phyloP scores from a whole-genome alignment of 2,113 vertebrate species.

The Tupaia chinensis region DNA sequence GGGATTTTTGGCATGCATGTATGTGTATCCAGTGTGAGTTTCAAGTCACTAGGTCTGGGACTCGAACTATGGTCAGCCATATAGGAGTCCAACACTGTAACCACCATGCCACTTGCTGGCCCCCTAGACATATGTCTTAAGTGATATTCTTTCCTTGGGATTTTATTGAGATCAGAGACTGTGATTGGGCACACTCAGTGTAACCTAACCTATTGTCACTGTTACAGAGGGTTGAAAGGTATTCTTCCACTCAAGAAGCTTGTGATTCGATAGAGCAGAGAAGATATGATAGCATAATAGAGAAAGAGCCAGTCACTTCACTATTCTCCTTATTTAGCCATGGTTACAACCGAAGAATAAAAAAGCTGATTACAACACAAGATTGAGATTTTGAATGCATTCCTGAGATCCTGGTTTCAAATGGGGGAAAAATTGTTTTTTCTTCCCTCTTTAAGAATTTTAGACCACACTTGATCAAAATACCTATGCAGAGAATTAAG shows the following conservation, averaged over 20 bases:
- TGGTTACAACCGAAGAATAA: not conserved
- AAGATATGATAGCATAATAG: conserved; percentile 26
- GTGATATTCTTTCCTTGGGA: not conserved
- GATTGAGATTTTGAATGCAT: conserved; percentile 13
- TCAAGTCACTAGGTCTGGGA: no score
- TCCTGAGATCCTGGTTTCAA: not conserved
- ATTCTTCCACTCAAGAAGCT: not conserved
- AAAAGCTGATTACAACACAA: not conserved
- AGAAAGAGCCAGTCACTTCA: not conserved
- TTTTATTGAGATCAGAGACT: not conserved
- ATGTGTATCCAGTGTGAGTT: no score
- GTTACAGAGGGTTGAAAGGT: not conserved
- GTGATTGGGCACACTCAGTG: not conserved
- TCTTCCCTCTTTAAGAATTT: not conserved
- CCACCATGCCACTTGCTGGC: no score
- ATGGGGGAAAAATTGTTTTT: conserved; percentile 10
- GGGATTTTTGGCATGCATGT: no score
- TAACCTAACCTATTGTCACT: not conserved
- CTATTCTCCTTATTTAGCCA: not conserved
- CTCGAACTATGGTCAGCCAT: not conserved
- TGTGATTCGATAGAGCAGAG: not conserved
- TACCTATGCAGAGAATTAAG: not conserved
- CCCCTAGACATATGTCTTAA: not conserved
- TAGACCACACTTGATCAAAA: not conserved
- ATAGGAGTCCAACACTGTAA: not conserved